Evolutionary conservation across 2,113 vertebrate genomes (phyloP), one percentile per base, ranked within the genome.

Genomic region (Heterochromis multidens): DNA sequence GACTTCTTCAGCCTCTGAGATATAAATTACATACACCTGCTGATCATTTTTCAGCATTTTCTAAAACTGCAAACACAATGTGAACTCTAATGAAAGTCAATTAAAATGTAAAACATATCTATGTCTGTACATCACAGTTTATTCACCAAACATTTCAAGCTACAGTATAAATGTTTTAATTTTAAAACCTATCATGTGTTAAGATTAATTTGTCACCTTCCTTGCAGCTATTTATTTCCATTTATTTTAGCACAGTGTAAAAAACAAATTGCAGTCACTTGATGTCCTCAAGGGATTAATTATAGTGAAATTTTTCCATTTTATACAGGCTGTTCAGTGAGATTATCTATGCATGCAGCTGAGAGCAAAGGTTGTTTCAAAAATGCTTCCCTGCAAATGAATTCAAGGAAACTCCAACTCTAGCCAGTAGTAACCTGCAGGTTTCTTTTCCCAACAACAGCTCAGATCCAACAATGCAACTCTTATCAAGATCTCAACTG

Each of bases 51-150:
- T 67, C 25, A 67, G 25, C 1, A 6, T 43, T 70, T 70, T 70
- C 63, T 70, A 70, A 0, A 70, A 46, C 37, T 6, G 23, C 6
- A 3, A 67, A 23, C 2, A 46, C 23, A 70, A 16, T 25, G 25
- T 27, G 8, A 70, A 46, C 37, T 27, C 23, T 70, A 46, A 19
- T 46, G 25, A 40, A 40, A 70, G 65, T 27, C 65, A 27, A 14
- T 27, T 70, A 40, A 16, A 43, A 27, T 46, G 0, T 0, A 9
- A 40, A 40, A 40, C 9, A 5, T 37, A 7, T 31, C 67, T 0
- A 4, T 52, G 40, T 46, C 5, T 46, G 14, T 17, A 27, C 23
- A 2, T 25, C 63, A 4, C n/a, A 1, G 14, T 17, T 27, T 23
- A 70, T 31, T 52, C 25, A 1, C 2, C 67, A 31, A 21, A 13